Evolutionary conservation across 1,140 invertebrate species (phyloP).

Genomic region (Drosophila ercepeae): DNA sequence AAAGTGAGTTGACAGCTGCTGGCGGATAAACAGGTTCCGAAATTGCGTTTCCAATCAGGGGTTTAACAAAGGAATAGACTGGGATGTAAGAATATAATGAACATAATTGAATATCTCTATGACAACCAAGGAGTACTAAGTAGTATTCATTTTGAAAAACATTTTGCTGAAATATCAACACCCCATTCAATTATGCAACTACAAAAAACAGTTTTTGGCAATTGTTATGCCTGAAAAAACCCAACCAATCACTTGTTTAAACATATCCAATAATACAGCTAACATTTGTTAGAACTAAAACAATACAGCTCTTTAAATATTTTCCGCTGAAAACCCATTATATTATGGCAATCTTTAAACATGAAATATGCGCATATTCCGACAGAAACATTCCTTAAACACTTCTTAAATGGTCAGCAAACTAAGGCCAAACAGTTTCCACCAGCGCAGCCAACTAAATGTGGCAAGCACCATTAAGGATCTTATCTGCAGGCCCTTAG

Average conservation of each 20-base stretch:
- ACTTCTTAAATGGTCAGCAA: constrained; percentile 40
- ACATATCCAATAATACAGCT: not conserved
- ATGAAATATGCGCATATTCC: not conserved
- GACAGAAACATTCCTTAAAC: constrained; percentile 22
- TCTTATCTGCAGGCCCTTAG: constrained; percentile 48
- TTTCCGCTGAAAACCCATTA: not conserved
- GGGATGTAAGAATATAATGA: not conserved
- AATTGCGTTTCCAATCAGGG: not conserved
- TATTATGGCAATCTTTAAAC: not conserved
- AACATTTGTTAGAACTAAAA: not conserved
- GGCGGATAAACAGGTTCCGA: constrained; percentile 10
- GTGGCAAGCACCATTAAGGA: constrained; percentile 26
- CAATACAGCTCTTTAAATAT: not conserved
- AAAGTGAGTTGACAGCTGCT: constrained; percentile 33
- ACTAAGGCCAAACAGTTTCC: constrained; percentile 14
- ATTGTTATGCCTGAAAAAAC: not conserved
- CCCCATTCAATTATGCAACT: not conserved
- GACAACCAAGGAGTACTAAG: no score
- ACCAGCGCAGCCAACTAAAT: constrained; percentile 18
- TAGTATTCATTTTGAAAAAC: not conserved
- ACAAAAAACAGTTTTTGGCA: not conserved
- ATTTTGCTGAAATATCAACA: not conserved
- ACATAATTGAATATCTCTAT: not conserved
- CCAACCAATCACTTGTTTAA: not conserved
- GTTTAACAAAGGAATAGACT: not conserved